Conservation (phyloP, 2,797 vertebrate species). For the Thaleichthys pacificus region DNA sequence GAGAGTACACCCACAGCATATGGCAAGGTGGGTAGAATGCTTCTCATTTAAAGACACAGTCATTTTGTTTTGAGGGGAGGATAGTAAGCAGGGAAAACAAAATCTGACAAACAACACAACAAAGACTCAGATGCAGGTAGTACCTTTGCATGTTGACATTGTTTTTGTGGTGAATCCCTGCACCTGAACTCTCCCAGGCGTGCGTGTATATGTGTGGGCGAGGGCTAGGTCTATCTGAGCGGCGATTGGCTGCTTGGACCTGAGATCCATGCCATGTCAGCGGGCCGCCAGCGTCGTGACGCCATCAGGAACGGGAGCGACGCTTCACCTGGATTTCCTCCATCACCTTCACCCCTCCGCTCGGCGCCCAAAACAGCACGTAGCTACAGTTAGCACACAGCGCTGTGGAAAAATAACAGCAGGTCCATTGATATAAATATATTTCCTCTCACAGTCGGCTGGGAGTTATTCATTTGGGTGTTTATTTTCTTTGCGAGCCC, state of each 20-base stretch:
- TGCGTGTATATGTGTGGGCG: neutral
- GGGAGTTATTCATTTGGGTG: constrained; percentile 67
- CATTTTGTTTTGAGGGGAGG: neutral
- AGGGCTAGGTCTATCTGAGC: neutral
- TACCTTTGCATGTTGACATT: neutral
- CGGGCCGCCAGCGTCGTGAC: constrained; percentile 57
- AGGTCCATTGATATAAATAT: constrained; percentile 75
- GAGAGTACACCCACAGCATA: constrained; percentile 10
- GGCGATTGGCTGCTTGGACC: constrained; percentile 26
- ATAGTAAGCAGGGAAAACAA: neutral
- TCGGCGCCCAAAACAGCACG: constrained; percentile 69
- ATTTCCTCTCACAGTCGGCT: constrained; percentile 68
- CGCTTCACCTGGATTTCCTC: constrained; percentile 77
- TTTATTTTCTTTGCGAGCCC: constrained; percentile 69
- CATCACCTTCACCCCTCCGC: constrained; percentile 55
- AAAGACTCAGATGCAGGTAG: neutral
- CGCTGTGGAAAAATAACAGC: constrained; percentile 72
- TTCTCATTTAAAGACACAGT: neutral
- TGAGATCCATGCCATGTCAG: constrained; percentile 55
- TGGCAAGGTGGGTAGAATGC: constrained; percentile 19
- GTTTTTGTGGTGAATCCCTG: neutral
- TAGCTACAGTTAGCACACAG: constrained; percentile 60
- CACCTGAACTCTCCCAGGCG: neutral
- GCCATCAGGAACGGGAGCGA: constrained; percentile 48
- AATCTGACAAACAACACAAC: neutral